phyloP scores from a whole-genome alignment of 2,113 vertebrate species.

The Okapia johnstoni region DNA sequence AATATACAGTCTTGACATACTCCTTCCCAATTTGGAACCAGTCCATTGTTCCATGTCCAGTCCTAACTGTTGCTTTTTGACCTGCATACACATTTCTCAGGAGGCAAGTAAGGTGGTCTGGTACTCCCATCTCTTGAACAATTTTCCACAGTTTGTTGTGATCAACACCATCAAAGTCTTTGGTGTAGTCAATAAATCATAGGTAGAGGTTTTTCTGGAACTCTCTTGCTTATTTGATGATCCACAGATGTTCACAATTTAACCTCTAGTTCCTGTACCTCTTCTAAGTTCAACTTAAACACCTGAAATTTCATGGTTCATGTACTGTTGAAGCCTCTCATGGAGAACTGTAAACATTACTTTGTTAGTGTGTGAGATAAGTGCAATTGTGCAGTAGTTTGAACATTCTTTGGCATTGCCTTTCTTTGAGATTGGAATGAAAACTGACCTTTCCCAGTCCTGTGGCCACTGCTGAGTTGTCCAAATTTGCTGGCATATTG shows the following conservation, averaged over 20 bases:
- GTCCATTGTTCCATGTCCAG: neutral
- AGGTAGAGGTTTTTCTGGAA: neutral
- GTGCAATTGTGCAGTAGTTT: neutral
- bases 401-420: neutral
- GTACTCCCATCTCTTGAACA: neutral
- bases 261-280: neutral
- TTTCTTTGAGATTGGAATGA: neutral
- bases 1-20: neutral
- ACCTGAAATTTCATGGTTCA: neutral
- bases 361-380: neutral
- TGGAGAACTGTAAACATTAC: neutral
- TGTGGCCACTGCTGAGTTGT: neutral
- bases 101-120: neutral
- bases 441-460: neutral
- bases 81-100: neutral
- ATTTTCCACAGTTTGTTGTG: neutral
- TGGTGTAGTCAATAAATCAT: neutral
- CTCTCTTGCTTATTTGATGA: neutral
- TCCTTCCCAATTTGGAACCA: neutral
- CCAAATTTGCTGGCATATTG: neutral
- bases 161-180: neutral
- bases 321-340: neutral
- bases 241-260: neutral
- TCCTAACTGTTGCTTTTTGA: neutral
- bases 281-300: neutral